Base-by-base conservation (phyloP, 2,888 invertebrate species). In the Lordiphosa andalusiaca region DNA sequence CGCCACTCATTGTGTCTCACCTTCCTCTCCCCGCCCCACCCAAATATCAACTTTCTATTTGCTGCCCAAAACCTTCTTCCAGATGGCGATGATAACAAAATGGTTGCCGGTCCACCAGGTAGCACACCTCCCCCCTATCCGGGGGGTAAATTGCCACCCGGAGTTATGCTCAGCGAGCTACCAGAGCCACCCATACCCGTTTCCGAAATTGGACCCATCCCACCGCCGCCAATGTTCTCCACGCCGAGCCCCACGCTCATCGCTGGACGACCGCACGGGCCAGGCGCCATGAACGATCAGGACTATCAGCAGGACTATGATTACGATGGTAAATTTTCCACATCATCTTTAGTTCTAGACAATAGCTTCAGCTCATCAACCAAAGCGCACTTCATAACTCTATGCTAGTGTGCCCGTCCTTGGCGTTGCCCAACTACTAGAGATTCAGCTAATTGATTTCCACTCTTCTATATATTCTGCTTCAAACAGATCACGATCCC, bases 171-270 rank as follows among this genome's bases (percentile, higher is more conserved):
- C 83, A 95, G 95, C 77, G 96, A 96, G 89, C 91, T 96, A 88
- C 96, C 96, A 73, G 96, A 96, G 90, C 96, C 96, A 73, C 96
- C 96, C 76, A 96, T 97, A 87, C 96, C 96, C 54, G 91, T 97
- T 70, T 96, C 96, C 71, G 97, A 97, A 87, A 97, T 97, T 90
- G 97, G 97, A 68, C 97, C 96, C 73, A 96, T 96, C 89, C 95
- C 96, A 86, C 97, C 97, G 85, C 97, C 97, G 86, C 97, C 97
- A 74, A 97, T 97, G 97, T 97, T 97, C 92, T 96, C 96, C 90
- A 96, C 96, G 84, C 95, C 95, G 72, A 95, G 94, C 90, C 95
- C 94, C 70, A 92, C 91, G 69, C 90, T 94, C 77, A 90, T 92
- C 67, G 90, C 91, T 71, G 91, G 92, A 82, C 91, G 91, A 73